Base-by-base conservation (phyloP, 1,140 invertebrate species). In the Nebria ingens region DNA sequence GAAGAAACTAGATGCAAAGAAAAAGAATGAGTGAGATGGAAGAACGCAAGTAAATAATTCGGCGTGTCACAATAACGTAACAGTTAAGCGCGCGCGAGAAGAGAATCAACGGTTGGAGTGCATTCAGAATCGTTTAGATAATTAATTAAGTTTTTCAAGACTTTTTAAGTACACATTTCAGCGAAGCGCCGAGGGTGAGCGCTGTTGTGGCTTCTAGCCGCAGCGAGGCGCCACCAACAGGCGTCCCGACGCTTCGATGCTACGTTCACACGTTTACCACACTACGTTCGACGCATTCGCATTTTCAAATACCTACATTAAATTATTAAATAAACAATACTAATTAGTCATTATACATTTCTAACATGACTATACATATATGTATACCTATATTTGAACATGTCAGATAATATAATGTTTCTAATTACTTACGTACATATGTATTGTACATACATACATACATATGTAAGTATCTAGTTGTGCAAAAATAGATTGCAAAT, bases 81-180 rank as follows among this genome's bases (percentile, higher is more conserved):
- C 40, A 45, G 40, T 45, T 11, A 17, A 17, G 9, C 17, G 40
- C 17, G 15, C 40, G 9, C 3, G 4, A 4, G 6, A 45, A 45
- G 17, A 11, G 40, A 45, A 12, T 45, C 40, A n/a, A 17, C 6
- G 40, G 3, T 34, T 34, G 17, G 15, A 45, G 40, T 45, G 40
- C 40, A 45, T 54, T 54, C 19, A 38, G 59, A 59, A 63, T 60
- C 58, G 58, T 62, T 64, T 62, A 62, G 64, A 64, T 65, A 65
- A 65, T 67, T 67, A 65, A 67, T 67, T 67, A 65, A 65, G 62
- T 65, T 64, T 63, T 58, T 58, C 40, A 45, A 51, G 62, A 62
- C 59, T 64, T 64, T 64, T 62, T 61, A 61, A 59, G 56, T 60
- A 57, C 56, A 55, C 55, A 42, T 53, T 54, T 56, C 9, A 21